Conservation (phyloP, 2,113 vertebrate species). For the Malurus alboscapulatus region DNA sequence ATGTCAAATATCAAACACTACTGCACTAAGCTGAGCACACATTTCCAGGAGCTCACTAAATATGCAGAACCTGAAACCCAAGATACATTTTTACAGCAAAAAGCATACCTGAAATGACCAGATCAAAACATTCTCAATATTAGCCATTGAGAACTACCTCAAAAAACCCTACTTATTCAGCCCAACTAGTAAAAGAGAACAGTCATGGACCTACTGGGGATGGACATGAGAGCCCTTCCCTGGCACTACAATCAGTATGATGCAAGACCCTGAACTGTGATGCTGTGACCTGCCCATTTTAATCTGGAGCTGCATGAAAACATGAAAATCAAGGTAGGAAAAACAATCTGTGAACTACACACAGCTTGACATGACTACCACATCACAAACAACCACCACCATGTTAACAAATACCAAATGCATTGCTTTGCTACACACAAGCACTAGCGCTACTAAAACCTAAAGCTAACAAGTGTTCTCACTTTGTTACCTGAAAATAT, state of each 20-base stretch:
- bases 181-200: background rate
- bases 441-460: background rate
- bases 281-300: background rate
- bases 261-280: background rate
- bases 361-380: background rate
- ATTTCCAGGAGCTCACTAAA: background rate
- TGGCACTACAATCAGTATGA: accelerated
- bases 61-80: background rate
- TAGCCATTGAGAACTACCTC: background rate
- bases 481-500: background rate
- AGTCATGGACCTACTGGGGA: background rate
- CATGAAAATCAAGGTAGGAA: background rate
- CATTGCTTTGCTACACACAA: background rate
- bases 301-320: background rate
- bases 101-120: background rate
- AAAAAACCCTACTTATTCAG: background rate
- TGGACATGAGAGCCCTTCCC: background rate
- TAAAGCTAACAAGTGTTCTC: background rate
- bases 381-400: background rate
- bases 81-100: background rate
- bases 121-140: background rate
- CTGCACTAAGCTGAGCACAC: background rate
- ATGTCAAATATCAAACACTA: background rate
- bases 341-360: background rate
- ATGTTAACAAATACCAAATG: background rate